Percentiles rank a stretch among this genome's conserved stretches.
phyloP scores from a whole-genome alignment of 2,113 vertebrate species.

The cattle (Bos taurus) region ARS-UCD2.0 NC_037357.1:11151001-11151500 shows the following conservation, averaged over 20 bases:
- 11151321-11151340: not conserved
- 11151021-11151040: not conserved
- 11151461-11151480: not conserved
- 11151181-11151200: fast-evolving
- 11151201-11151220: not conserved
- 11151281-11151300: not conserved
- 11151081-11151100: too few relatives aligned
- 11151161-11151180: not conserved
- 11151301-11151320: not conserved
- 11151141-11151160: not conserved
- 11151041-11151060: not conserved
- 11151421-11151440: not conserved
- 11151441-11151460: not conserved
- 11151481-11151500: fast-evolving
- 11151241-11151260: not conserved
- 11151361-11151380: not conserved
- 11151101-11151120: too few relatives aligned
- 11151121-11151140: not conserved
- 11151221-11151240: not conserved
- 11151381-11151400: not conserved
- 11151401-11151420: not conserved
- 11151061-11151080: too few relatives aligned
- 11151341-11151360: not conserved
- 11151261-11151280: not conserved
- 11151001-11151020: not conserved